A percentile compares a stretch with the other conserved stretches of the same genome.
phyloP scores from a whole-genome alignment of 2,113 vertebrate genomes.

The Chaetura pelagica region DNA sequence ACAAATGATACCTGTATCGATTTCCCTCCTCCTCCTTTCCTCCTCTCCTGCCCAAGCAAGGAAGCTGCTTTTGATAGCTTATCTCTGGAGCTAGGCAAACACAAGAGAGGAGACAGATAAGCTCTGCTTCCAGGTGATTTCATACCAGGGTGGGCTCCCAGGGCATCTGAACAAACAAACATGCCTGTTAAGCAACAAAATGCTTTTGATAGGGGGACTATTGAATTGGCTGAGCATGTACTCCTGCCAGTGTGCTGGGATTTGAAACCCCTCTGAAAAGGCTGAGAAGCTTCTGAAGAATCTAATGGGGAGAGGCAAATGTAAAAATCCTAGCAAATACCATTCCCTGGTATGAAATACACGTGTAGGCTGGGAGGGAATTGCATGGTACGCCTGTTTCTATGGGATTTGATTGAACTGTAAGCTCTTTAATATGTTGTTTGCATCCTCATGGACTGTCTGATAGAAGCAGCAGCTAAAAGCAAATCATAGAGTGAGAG shows the following conservation, averaged over 20 bases:
- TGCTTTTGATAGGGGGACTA: not conserved
- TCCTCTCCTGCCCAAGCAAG: not conserved
- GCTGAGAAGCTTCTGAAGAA: not conserved
- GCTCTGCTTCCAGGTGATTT: not conserved
- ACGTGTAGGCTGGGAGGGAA: not conserved
- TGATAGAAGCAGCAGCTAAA: slow-evolving; percentile 28
- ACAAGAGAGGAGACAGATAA: not conserved
- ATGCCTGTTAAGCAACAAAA: not conserved
- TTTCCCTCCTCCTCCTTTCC: not conserved
- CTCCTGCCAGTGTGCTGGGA: not conserved
- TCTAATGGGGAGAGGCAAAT: not conserved
- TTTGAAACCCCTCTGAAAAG: not conserved
- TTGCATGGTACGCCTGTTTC: not conserved
- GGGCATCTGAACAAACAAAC: not conserved
- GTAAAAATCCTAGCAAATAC: not conserved
- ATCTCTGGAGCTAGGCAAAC: not conserved
- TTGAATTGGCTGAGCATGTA: accelerated
- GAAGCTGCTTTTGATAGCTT: not conserved
- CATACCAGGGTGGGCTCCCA: not conserved
- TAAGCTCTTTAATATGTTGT: not conserved
- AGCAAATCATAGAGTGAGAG: not conserved
- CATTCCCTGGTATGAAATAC: not conserved
- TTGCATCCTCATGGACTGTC: not conserved
- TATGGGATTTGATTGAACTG: not conserved
- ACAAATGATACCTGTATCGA: not conserved